These are phyloP conservation scores for Catajapyx aquilonaris DNA, from an alignment of 1,140 invertebrate genomes.

Conservation along the genomic window DNA sequence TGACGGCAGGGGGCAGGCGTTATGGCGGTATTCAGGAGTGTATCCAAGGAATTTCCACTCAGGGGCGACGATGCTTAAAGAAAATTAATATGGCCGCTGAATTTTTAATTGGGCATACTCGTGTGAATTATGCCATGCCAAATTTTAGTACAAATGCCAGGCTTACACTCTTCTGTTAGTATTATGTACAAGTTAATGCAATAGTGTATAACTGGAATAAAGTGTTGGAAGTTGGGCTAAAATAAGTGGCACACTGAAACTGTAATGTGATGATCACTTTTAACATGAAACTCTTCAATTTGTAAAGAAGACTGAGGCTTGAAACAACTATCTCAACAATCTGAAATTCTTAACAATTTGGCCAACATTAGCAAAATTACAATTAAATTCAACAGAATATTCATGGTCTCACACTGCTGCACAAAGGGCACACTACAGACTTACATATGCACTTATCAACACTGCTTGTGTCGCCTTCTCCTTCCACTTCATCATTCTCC, in stretches of 20 bases:
- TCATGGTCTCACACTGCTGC: neutral
- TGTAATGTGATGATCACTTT: too few relatives aligned
- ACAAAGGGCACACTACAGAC: neutral
- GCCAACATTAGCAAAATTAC: neutral
- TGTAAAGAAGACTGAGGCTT: neutral
- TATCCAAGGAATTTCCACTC: conserved; percentile 15
- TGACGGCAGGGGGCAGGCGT: too few relatives aligned
- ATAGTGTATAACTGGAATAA: too few relatives aligned
- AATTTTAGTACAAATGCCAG: too few relatives aligned
- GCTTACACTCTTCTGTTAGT: too few relatives aligned
- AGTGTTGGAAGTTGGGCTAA: too few relatives aligned
- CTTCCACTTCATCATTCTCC: conserved; percentile 7
- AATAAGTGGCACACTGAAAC: too few relatives aligned
- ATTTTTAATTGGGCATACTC: too few relatives aligned
- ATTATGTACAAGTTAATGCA: neutral
- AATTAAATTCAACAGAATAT: neutral
- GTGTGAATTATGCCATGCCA: too few relatives aligned
- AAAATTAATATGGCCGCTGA: conserved; percentile 15
- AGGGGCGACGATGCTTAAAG: conserved; percentile 9
- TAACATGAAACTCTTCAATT: conserved; percentile 16
- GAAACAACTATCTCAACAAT: neutral
- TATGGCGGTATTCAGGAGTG: too few relatives aligned
- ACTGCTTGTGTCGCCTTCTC: neutral
- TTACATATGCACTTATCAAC: neutral
- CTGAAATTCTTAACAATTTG: neutral